Evolutionary conservation across 2,113 vertebrate genomes (phyloP).

Genomic region (Theropithecus gelada): DNA sequence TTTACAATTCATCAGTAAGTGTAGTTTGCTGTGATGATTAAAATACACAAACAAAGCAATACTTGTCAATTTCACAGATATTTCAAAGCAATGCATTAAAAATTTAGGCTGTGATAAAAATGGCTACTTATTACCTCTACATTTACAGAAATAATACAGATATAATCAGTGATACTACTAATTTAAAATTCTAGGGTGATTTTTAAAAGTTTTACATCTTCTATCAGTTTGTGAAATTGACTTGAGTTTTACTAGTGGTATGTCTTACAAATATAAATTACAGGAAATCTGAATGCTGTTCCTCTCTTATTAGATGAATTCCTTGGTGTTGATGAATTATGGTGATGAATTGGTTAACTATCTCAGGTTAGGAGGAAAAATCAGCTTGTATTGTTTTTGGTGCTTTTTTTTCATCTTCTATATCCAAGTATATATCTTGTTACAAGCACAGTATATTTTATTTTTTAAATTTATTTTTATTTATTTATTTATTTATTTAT

Average conservation of each 20-base stretch:
- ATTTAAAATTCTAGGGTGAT: slow-evolving; percentile 19
- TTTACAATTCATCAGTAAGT: slow-evolving; percentile 94
- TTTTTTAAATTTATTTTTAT: too few species aligned
- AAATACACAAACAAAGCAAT: slow-evolving; percentile 13
- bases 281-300: slow-evolving; percentile 42
- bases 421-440: neutral
- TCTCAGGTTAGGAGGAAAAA: neutral
- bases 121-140: neutral
- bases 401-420: neutral
- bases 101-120: slow-evolving; percentile 30
- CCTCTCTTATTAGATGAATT: neutral
- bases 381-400: neutral
- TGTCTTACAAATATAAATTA: slow-evolving; percentile 58
- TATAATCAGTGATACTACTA: neutral
- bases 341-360: slow-evolving; percentile 80
- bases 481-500: too few species aligned
- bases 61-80: slow-evolving; percentile 73
- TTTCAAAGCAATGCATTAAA: slow-evolving; percentile 53
- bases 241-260: slow-evolving; percentile 55
- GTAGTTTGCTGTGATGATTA: slow-evolving; percentile 83
- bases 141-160: slow-evolving; percentile 18
- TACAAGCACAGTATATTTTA: neutral
- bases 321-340: neutral
- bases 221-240: slow-evolving; percentile 77
- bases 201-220: slow-evolving; percentile 15